A percentile compares a stretch with the other conserved stretches of the same genome.
These are phyloP conservation scores for Lacerta bilineata DNA, from an alignment of 2,797 vertebrate species.

Conservation along the genomic window DNA sequence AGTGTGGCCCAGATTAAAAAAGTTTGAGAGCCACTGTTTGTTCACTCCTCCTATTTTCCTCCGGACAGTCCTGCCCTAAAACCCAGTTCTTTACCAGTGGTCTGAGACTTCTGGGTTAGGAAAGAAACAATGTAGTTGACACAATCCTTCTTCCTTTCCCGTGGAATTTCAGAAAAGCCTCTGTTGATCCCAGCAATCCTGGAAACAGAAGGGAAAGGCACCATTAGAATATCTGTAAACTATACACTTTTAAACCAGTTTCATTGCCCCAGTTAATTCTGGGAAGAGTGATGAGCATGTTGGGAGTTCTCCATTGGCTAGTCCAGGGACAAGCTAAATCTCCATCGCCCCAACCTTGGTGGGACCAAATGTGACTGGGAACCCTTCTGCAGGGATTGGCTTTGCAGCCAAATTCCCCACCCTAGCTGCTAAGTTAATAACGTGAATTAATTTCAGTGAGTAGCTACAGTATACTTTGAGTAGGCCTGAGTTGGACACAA, in stretches of 20 bases:
- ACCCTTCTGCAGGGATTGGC: too few relatives aligned
- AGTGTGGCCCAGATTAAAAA: too few relatives aligned
- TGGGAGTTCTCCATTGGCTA: too few relatives aligned
- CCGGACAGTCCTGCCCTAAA: neutral
- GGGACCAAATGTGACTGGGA: neutral
- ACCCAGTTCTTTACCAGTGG: slow-evolving; percentile 44
- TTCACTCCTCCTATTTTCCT: too few relatives aligned
- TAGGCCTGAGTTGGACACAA: too few relatives aligned
- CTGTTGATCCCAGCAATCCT: slow-evolving; percentile 49
- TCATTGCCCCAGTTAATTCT: neutral
- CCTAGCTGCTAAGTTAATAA: too few relatives aligned
- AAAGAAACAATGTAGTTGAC: slow-evolving; percentile 45
- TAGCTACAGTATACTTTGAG: too few relatives aligned
- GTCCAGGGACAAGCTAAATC: too few relatives aligned
- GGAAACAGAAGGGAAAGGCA: neutral
- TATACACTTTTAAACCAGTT: neutral
- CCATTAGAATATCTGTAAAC: too few relatives aligned
- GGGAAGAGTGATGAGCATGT: neutral
- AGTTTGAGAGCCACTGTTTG: too few relatives aligned
- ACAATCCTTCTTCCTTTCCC: slow-evolving; percentile 16
- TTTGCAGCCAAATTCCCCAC: too few relatives aligned
- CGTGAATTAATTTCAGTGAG: too few relatives aligned
- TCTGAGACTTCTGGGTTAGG: slow-evolving; percentile 43
- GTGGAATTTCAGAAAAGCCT: slow-evolving; percentile 37
- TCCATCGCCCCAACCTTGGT: neutral